Base-by-base conservation (phyloP, 2,113 vertebrate species). In the Guaruba guarouba region DNA sequence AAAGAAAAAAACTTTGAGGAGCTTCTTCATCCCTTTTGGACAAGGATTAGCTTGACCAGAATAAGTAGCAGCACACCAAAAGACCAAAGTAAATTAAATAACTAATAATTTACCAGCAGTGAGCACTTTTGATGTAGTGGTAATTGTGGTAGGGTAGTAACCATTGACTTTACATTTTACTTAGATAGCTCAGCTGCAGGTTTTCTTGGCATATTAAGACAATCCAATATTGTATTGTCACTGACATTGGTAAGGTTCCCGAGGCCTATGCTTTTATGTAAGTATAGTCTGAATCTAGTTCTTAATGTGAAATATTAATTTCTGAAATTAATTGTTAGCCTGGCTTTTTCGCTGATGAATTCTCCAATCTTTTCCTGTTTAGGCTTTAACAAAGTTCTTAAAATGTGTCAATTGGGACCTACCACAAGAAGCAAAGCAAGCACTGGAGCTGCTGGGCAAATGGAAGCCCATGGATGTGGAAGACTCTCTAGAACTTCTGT, bases 381-480 rank as follows among this genome's bases (percentile, higher is more conserved):
- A 99, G 99, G 99, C 99, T 20, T 97, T 99, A 96, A 99, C 99
- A 25, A 99, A 99, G 97, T 99, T 99, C 97, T 98, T 99, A 78
- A 99, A 99, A 97, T 99, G 99, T 97, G 99, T 99, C 87, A 99
- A 99, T 96, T 99, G 99, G 99, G 98, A 98, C 78, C 96, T 99
- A 52, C 98, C 99, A 39, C 99, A 99, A 93, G 99, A 99, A 86
- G 99, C 99, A 81, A 99, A 99, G 84, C 99, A 99, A 97, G 99
- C 99, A 0, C 95, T 99, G 96, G 99, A 99, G 92, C 98, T 99
- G 11, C 95, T 99, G 86, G 99, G 99, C 12, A 99, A 99, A 86
- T 99, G 99, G 99, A 99, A 98, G 82, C 99, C 99, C 14, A 99
- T 99, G 99, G 99, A 99, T 23, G 99, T 99, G n/a, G 99, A 99